Evolutionary conservation across 2,113 vertebrate species (phyloP), one percentile per base, ranked within the genome.

Genomic region (Cichladusa arquata): DNA sequence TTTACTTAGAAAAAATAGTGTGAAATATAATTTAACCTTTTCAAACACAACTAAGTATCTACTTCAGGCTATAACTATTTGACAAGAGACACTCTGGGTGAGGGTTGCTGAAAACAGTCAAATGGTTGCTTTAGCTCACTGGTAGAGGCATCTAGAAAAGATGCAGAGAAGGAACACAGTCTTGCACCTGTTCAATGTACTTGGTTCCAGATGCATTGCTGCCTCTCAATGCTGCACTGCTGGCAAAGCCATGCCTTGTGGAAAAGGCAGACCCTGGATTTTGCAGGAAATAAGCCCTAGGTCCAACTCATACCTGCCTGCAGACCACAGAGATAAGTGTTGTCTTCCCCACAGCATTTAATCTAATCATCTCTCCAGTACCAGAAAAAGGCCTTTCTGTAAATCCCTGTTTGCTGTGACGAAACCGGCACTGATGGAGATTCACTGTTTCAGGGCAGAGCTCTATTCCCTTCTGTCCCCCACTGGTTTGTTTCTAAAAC

Each of bases 131-230:
- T 81, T 84, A 76, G 36, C n/a, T 93, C 25, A 16, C 18, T 71
- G 69, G 14, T 42, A 83, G 64, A 74, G 12, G 28, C 58, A 8
- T 72, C 47, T 71, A 8, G 72, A 50, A 72, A 92, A 73, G 31
- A 36, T 20, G 20, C 18, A 65, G 54, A 19, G 45, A 69, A 78
- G 50, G 60, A 71, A 53, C 19, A 29, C 2, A n/a, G 31, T n/a
- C 66, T 87, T 8, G 3, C 0, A 2, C 17, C 14, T 13, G 8
- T 54, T 91, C 5, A 3, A 6, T 47, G 29, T 20, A 14, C 45
- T 86, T 47, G 19, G 47, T 62, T 84, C 40, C 31, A 61, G 54
- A 73, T 71, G 12, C 22, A 28, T 60, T 1, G 1, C 67, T 77
- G 34, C 42, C 36, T 33, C 57, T 73, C 0, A 0, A 16, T 74